phyloP scores from a whole-genome alignment of 2,797 vertebrate species.

The Momotus momota region DNA sequence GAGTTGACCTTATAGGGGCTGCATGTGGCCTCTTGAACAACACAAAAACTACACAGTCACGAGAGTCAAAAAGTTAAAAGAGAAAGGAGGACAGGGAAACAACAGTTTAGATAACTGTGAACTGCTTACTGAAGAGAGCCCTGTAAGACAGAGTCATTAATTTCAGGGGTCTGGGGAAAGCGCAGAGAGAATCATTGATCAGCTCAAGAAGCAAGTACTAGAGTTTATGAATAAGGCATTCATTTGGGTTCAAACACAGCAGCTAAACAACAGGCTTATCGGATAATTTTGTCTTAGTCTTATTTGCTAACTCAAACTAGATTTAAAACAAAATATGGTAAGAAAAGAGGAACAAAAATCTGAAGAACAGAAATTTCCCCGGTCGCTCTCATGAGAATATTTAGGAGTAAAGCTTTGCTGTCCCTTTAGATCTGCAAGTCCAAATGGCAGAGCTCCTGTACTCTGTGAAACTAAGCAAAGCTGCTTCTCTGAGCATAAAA shows the following conservation, averaged over 20 bases:
- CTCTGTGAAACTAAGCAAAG: not conserved
- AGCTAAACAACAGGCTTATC: not conserved
- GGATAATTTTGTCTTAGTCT: not conserved
- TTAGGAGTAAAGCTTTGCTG: not conserved
- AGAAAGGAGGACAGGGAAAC: not conserved
- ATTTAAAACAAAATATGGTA: not conserved
- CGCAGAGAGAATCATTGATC: not conserved
- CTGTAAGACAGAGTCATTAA: conserved; percentile 24
- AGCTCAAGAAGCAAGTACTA: not conserved
- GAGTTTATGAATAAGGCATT: conserved; percentile 2
- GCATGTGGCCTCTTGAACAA: not conserved
- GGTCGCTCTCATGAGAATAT: not conserved
- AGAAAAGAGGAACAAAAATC: not conserved
- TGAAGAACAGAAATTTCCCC: not conserved
- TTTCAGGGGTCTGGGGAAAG: not conserved
- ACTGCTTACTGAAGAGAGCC: not conserved
- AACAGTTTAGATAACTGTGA: conserved; percentile 49
- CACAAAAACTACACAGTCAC: not conserved
- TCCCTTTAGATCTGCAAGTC: not conserved
- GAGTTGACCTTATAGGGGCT: conserved; percentile 11
- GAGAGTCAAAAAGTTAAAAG: conserved; percentile 25
- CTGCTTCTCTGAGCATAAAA: not conserved
- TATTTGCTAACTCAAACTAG: not conserved
- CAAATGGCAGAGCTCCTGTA: not conserved
- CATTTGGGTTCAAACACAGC: not conserved